Percentiles rank a stretch among this genome's conserved stretches.
phyloP scores from a whole-genome alignment of 2,888 invertebrate genomes.

The Torymus texanus region DNA sequence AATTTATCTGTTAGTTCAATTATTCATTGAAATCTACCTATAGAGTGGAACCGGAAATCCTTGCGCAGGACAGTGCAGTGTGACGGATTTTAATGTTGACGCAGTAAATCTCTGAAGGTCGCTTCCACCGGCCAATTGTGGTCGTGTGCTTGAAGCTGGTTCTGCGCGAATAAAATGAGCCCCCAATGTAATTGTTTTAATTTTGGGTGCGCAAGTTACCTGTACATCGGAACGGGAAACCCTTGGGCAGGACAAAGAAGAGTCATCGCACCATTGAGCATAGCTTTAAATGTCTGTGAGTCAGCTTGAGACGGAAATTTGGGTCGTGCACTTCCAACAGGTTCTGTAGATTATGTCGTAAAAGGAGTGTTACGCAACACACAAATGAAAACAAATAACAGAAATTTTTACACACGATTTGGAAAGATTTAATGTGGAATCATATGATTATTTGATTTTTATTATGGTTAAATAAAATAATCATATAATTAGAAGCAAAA shows the following conservation, averaged over 20 bases:
- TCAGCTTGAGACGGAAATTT: conserved; percentile 79
- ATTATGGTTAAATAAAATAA: no score
- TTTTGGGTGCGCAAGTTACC: conserved; percentile 68
- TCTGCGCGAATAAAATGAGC: conserved; percentile 72
- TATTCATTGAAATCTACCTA: conserved; percentile 62
- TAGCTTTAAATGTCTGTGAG: conserved; percentile 73
- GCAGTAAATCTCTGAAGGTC: conserved; percentile 72
- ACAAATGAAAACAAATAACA: conserved; percentile 5
- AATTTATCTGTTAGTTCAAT: conserved; percentile 44
- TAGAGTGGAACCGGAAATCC: conserved; percentile 56
- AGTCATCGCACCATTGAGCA: conserved; percentile 73
- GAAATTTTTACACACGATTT: conserved; percentile 1
- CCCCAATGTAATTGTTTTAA: conserved; percentile 13
- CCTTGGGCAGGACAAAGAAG: conserved; percentile 78
- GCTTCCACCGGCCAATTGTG: conserved; percentile 76
- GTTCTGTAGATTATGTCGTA: conserved; percentile 73
- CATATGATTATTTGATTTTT: no score
- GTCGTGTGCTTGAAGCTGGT: conserved; percentile 78
- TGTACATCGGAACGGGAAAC: conserved; percentile 77
- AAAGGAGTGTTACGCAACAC: conserved; percentile 31
- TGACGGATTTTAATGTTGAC: conserved; percentile 68
- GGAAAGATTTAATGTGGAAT: not conserved
- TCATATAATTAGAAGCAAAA: no score
- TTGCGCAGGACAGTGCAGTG: conserved; percentile 65
- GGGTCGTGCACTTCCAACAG: conserved; percentile 79